phyloP scores from a whole-genome alignment of 2,113 vertebrate genomes.

The Bubo scandiacus region DNA sequence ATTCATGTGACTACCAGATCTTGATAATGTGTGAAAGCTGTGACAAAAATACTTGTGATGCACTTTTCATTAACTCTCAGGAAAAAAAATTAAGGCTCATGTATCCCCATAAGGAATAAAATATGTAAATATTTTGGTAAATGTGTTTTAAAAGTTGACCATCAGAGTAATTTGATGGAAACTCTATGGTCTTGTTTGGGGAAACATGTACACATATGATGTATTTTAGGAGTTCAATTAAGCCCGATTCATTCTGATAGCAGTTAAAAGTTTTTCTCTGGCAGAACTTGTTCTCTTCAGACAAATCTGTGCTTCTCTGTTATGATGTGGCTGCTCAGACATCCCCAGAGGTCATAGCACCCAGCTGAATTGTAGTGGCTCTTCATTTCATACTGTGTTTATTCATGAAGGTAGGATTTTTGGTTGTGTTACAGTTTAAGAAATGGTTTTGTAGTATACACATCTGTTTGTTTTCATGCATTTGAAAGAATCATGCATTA shows the following conservation, averaged over 20 bases:
- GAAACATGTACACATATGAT: background rate
- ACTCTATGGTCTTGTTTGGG: background rate
- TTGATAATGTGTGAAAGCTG: constrained; percentile 5
- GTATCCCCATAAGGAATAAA: background rate
- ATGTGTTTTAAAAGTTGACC: background rate
- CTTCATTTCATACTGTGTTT: background rate
- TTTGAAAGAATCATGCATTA: background rate
- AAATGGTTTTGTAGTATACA: background rate
- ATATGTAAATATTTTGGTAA: background rate
- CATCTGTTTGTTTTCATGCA: background rate
- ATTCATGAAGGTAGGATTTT: background rate
- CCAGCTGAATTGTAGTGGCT: background rate
- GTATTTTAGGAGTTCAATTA: background rate
- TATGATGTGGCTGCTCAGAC: background rate
- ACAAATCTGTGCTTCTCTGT: background rate
- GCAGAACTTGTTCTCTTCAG: background rate
- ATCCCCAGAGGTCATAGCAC: background rate
- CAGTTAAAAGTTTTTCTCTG: background rate
- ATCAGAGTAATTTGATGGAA: background rate
- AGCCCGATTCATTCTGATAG: background rate
- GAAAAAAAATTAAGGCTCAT: background rate
- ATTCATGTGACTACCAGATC: background rate
- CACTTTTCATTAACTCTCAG: background rate
- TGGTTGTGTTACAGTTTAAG: background rate
- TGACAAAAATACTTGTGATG: background rate